Base-by-base conservation (phyloP, 2,888 invertebrate species). In the Stenoptilia bipunctidactyla region DNA sequence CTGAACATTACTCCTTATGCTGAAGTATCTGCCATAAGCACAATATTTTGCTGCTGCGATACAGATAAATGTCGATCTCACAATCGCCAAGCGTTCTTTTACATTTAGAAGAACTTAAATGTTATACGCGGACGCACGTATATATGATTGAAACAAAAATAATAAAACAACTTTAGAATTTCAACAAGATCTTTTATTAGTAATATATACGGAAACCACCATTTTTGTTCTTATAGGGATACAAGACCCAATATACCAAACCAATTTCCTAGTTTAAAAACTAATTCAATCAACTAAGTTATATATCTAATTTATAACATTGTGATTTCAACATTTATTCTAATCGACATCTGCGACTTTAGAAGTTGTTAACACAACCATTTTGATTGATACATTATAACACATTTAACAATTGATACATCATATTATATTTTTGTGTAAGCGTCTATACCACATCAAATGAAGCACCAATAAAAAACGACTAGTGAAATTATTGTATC, bases 121-220 rank as follows among this genome's bases (percentile, higher is more conserved):
- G n/a, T n/a, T n/a, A n/a, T n/a, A n/a, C n/a, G n/a, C n/a, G n/a
- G n/a, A n/a, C n/a, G n/a, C n/a, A n/a, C n/a, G n/a, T n/a, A n/a
- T n/a, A n/a, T n/a, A n/a, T n/a, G n/a, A n/a, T n/a, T n/a, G n/a
- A n/a, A n/a, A n/a, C n/a, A n/a, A n/a, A n/a, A n/a, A n/a, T n/a
- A 30, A 30, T 30, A 30, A 30, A 8, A 30, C 30, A 12, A 30
- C n/a, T 10, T n/a, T n/a, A n/a, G 9, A 30, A 30, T 30, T n/a
- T 4, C 46, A 57, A 50, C 48, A 55, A 53, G 44, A 46, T 51
- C 53, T 43, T 64, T 63, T 62, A 56, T 62, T 63, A 49, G 46
- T 52, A 43, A 15, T 61, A 50, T 60, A 57, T 58, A 60, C 52
- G 58, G 55, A 52, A 62, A 63, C 58, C 61, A 58, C 56, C 53